These are phyloP conservation scores for Heliconius charithonia DNA, from an alignment of 2,888 invertebrate species.

Conservation along the genomic window DNA sequence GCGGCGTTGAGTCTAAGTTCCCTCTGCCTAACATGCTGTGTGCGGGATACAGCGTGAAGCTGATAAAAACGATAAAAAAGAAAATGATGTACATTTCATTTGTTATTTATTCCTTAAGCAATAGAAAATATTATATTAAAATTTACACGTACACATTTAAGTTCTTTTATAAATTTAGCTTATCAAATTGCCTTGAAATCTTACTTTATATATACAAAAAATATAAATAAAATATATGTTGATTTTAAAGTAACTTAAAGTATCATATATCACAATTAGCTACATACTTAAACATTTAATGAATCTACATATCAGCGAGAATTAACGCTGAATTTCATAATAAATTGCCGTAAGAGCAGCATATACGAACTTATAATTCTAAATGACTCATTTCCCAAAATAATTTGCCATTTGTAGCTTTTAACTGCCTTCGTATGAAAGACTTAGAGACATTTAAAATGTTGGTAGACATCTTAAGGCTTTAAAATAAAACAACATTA, in stretches of 20 bases:
- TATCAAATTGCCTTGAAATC: not conserved
- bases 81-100: not conserved
- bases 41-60: no score
- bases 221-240: not conserved
- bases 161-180: not conserved
- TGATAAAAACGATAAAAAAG: no score
- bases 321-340: slow-evolving; percentile 27
- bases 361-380: slow-evolving; percentile 16
- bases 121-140: not conserved
- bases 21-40: no score
- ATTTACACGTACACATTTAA: not conserved
- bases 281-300: slow-evolving; percentile 32
- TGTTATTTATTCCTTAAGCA: not conserved
- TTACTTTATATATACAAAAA: not conserved
- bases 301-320: slow-evolving; percentile 27
- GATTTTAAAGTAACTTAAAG: not conserved
- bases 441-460: not conserved
- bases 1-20: no score
- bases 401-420: slow-evolving; percentile 8
- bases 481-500: not conserved
- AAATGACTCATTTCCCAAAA: slow-evolving; percentile 23
- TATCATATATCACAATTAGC: slow-evolving; percentile 31
- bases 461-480: not conserved
- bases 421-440: not conserved
- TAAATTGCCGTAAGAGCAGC: slow-evolving; percentile 21